Evolutionary conservation across 2,888 invertebrate genomes (phyloP).

Genomic region (Drosophila maculinotata): DNA sequence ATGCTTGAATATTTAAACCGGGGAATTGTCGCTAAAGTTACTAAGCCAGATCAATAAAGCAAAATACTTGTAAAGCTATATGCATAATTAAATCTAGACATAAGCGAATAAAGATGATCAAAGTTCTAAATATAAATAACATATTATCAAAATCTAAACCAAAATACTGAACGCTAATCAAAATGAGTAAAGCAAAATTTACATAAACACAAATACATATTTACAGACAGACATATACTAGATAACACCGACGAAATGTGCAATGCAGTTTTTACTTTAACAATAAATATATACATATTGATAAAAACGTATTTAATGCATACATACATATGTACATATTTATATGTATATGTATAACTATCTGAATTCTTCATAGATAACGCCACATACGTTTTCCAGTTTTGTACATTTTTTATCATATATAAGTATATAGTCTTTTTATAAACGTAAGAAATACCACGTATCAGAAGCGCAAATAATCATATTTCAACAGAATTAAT

Average conservation of each 20-base stretch:
- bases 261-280: slow-evolving; percentile 82
- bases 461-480: slow-evolving; percentile 42
- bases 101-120: slow-evolving; percentile 28
- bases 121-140: slow-evolving; percentile 22
- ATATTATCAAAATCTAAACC: slow-evolving; percentile 64
- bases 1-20: slow-evolving; percentile 20
- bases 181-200: slow-evolving; percentile 42
- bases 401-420: slow-evolving; percentile 49
- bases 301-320: slow-evolving; percentile 22
- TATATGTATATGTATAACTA: slow-evolving; percentile 4
- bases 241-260: slow-evolving; percentile 66
- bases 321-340: slow-evolving; percentile 22
- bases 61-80: slow-evolving; percentile 32
- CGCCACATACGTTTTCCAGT: slow-evolving; percentile 42
- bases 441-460: slow-evolving; percentile 24
- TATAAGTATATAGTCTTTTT: slow-evolving; percentile 24
- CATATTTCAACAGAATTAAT: slow-evolving; percentile 27
- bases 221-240: slow-evolving; percentile 6
- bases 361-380: slow-evolving; percentile 18
- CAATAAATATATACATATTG: slow-evolving; percentile 35
- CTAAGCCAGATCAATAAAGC: slow-evolving; percentile 56
- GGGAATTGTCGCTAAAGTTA: slow-evolving; percentile 74
- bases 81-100: slow-evolving; percentile 18
- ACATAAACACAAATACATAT: slow-evolving; percentile 17
- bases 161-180: slow-evolving; percentile 65